Evolutionary conservation across 2,113 vertebrate species (phyloP).

Genomic region (Oriolus oriolus): DNA sequence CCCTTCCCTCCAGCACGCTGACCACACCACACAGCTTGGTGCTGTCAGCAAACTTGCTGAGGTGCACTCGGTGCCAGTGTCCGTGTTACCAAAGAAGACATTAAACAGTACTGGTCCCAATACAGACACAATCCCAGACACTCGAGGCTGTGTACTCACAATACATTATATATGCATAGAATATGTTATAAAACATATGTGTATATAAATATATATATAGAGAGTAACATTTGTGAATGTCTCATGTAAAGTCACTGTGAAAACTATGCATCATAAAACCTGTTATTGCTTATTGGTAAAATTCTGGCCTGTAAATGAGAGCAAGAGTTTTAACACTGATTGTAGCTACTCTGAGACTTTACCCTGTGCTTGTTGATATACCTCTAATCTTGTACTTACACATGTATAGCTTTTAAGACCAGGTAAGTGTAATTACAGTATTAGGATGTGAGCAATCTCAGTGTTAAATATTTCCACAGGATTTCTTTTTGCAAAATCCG

Average conservation of each 20-base stretch:
- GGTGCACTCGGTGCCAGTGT: accelerated
- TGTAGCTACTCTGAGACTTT: background rate
- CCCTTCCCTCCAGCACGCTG: accelerated
- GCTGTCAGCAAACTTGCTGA: accelerated
- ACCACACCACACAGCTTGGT: background rate
- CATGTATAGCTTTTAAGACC: background rate
- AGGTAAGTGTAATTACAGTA: background rate
- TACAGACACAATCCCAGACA: no score
- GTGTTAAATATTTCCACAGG: background rate
- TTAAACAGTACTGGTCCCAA: background rate
- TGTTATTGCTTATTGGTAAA: background rate
- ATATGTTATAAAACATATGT: background rate
- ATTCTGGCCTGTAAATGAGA: background rate
- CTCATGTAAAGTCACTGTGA: background rate
- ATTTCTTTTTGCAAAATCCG: background rate
- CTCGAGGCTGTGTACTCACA: background rate
- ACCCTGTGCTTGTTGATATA: background rate
- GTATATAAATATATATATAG: background rate
- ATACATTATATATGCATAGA: no score
- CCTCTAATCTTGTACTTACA: background rate
- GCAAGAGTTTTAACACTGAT: background rate
- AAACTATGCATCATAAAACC: background rate
- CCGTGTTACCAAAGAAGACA: background rate
- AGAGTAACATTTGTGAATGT: background rate
- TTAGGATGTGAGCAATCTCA: background rate